phyloP scores from a whole-genome alignment of 2,888 invertebrate genomes.

The Pristionchus exspectatus region DNA sequence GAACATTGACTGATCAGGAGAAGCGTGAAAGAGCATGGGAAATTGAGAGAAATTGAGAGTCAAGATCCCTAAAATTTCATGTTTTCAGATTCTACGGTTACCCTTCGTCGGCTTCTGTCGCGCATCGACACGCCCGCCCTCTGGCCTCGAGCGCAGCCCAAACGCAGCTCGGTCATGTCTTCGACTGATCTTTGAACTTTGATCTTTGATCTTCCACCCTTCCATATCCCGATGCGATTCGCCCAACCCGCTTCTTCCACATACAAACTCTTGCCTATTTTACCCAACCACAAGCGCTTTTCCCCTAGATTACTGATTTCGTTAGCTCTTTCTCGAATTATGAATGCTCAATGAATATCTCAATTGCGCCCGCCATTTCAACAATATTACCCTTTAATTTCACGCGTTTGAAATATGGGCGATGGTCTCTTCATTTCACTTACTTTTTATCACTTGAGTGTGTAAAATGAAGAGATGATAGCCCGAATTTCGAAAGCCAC shows the following conservation, averaged over 20 bases:
- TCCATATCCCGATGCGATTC: conserved; percentile 7
- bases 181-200: conserved; percentile 57
- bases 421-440: no score
- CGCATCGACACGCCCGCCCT: conserved; percentile 63
- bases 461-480: no score
- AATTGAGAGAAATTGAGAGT: not conserved
- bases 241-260: conserved; percentile 14
- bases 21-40: not conserved
- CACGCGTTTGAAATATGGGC: no score
- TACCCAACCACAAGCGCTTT: conserved; percentile 3
- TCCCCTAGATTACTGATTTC: conserved; percentile 10
- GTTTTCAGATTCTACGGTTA: conserved; percentile 71
- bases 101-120: conserved; percentile 46
- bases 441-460: no score
- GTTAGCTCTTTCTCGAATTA: not conserved
- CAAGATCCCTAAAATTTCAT: not conserved
- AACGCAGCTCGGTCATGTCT: conserved; percentile 70
- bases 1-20: no score
- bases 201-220: not conserved
- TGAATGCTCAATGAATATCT: conserved; percentile 1
- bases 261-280: not conserved
- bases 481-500: no score
- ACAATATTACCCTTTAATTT: not conserved
- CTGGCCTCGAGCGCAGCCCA: conserved; percentile 66
- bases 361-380: conserved; percentile 10